Conservation (phyloP, 2,113 vertebrate genomes). For the Xenopus borealis region DNA sequence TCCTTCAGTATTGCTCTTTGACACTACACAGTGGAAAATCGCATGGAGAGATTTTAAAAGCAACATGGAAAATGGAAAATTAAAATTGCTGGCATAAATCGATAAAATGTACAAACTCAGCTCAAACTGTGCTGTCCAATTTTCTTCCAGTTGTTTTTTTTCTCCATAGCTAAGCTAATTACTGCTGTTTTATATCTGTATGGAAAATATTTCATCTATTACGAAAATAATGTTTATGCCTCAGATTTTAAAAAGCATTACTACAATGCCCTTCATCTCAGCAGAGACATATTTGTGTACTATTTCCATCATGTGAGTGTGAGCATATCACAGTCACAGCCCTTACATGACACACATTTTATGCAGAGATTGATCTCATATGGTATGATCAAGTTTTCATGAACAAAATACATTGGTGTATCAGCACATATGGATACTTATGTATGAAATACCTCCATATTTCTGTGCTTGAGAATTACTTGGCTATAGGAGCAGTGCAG, state of each 20-base stretch:
- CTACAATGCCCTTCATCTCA: not conserved
- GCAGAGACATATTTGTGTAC: not conserved
- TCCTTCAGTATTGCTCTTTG: too few relatives aligned
- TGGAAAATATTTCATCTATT: slow-evolving; percentile 17
- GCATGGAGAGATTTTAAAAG: too few relatives aligned
- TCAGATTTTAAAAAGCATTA: not conserved
- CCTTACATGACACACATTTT: not conserved
- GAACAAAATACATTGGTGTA: not conserved
- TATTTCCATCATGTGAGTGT: not conserved
- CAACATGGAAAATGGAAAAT: too few relatives aligned
- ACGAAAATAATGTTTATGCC: not conserved
- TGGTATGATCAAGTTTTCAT: not conserved
- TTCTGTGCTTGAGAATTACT: not conserved
- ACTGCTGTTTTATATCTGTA: not conserved
- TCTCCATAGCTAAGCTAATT: not conserved
- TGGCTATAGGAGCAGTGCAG: not conserved
- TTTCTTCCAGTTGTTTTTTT: not conserved
- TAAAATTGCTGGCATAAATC: too few relatives aligned
- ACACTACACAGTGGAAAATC: too few relatives aligned
- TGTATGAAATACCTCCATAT: not conserved
- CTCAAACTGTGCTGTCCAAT: not conserved
- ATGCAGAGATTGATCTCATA: not conserved
- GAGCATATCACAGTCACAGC: not conserved
- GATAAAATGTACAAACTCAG: too few relatives aligned
- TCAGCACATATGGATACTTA: not conserved